Base-by-base conservation (phyloP, 2,888 invertebrate genomes). In the Euspilapteryx auroguttella region DNA sequence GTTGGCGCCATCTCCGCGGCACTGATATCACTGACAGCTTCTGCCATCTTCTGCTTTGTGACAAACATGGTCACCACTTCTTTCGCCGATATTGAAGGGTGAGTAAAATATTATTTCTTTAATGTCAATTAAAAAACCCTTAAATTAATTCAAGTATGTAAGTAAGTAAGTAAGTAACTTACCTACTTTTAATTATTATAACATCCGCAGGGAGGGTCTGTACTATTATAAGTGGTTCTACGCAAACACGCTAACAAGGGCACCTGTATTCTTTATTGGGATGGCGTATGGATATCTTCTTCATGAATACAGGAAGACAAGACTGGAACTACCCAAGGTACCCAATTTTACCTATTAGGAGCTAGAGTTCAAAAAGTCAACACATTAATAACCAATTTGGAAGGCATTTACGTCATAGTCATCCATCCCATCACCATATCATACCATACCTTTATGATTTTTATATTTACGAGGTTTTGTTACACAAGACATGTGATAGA, bases 21-120 rank as follows among this genome's bases (percentile, higher is more conserved):
- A 2, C 4, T 44, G 1, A 36, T 28, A 4, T 33, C 51, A 1
- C 3, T 53, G 20, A 13, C 47, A 35, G 38, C 45, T 37, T 31
- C 47, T 10, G 51, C 59, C 1, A 31, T 40, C 5, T 58, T 61
- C 33, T 55, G 61, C 24, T 66, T 58, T 23, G 34, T 58, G 1
- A 58, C 54, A 32, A 37, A 64, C 24, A 62, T 68, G 30, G 54
- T 54, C 0, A 37, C 55, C n/a, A 42, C 44, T 1, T 46, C 48
- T 33, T 32, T 43, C 11, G 40, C 55, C 10, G 28, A 55, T 14
- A n/a, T n/a, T n/a, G n/a, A n/a, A n/a, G 41, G 52, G 68, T 62
- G 52, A 51, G 65, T 59, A 31, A 31, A 21, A 23, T 9, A 10
- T 25, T n/a, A n/a, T n/a, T n/a, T n/a, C n/a, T n/a, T n/a, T n/a